Percentiles rank a stretch among this genome's conserved stretches.
Evolutionary conservation across 1,140 invertebrate species (phyloP).

Genomic region (Zaprionus kolodkinae): DNA sequence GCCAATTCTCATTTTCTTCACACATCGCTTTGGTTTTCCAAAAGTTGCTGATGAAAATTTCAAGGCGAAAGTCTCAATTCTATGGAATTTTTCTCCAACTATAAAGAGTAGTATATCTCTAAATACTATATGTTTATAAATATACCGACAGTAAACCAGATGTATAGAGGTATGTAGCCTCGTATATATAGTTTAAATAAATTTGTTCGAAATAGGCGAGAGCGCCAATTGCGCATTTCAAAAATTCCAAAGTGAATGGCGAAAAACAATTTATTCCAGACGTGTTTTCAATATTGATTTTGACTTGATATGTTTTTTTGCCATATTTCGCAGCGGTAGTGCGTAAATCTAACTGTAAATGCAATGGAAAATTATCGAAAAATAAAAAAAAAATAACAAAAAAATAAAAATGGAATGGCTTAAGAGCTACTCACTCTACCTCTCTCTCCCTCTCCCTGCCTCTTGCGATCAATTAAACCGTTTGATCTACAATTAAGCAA

Average conservation of each 20-base stretch:
- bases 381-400: slow-evolving; percentile 45
- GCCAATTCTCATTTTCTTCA: not conserved
- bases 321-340: slow-evolving; percentile 8
- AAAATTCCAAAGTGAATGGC: slow-evolving; percentile 46
- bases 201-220: slow-evolving; percentile 41
- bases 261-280: slow-evolving; percentile 60
- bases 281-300: slow-evolving; percentile 49
- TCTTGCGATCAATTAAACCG: slow-evolving; percentile 43
- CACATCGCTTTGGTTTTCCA: not conserved
- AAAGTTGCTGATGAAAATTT: slow-evolving; percentile 5
- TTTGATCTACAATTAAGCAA: slow-evolving; percentile 76
- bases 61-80: slow-evolving; percentile 23
- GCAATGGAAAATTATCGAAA: slow-evolving; percentile 41
- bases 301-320: slow-evolving; percentile 30
- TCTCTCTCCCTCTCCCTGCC: slow-evolving; percentile 1
- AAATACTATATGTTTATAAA: slow-evolving; percentile 30
- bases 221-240: slow-evolving; percentile 65
- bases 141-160: not conserved
- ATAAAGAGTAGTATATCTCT: slow-evolving; percentile 23
- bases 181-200: slow-evolving; percentile 60
- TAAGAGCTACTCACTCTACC: not conserved
- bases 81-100: slow-evolving; percentile 48
- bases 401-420: not conserved
- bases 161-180: slow-evolving; percentile 27
- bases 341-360: slow-evolving; percentile 56